Evolutionary conservation across 2,113 vertebrate genomes (phyloP).

Genomic region (Agelaius tricolor): DNA sequence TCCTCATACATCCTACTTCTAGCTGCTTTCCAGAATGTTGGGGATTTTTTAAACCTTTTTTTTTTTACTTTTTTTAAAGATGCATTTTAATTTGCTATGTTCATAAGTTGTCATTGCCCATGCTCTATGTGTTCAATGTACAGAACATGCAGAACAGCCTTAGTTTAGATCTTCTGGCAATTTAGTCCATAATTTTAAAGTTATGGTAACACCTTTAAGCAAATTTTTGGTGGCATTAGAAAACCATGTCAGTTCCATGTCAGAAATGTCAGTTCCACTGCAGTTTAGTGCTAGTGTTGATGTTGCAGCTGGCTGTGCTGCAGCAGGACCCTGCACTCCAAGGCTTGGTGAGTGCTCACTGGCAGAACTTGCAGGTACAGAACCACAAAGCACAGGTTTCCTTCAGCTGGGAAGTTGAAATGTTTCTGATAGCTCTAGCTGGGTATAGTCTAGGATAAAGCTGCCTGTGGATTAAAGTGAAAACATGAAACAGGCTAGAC

Average conservation of each 20-base stretch:
- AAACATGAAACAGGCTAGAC: not conserved
- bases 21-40: not conserved
- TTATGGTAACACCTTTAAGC: not conserved
- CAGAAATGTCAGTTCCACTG: not conserved
- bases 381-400: not conserved
- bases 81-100: not conserved
- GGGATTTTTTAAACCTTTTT: not conserved
- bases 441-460: not conserved
- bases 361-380: not conserved
- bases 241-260: not conserved
- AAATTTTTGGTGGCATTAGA: not conserved
- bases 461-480: constrained; percentile 9
- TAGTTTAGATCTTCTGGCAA: not conserved
- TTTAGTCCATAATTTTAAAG: not conserved
- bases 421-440: not conserved
- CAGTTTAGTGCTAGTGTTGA: not conserved
- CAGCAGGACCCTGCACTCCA: not conserved
- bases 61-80: not conserved
- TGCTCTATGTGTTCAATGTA: not conserved
- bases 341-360: not conserved
- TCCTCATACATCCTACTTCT: not conserved
- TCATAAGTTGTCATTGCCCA: not conserved
- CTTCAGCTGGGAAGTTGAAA: not conserved
- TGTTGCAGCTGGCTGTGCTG: not conserved
- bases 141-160: not conserved